Conservation (phyloP, 2,888 invertebrate genomes). For the Eristalis pertinax region DNA sequence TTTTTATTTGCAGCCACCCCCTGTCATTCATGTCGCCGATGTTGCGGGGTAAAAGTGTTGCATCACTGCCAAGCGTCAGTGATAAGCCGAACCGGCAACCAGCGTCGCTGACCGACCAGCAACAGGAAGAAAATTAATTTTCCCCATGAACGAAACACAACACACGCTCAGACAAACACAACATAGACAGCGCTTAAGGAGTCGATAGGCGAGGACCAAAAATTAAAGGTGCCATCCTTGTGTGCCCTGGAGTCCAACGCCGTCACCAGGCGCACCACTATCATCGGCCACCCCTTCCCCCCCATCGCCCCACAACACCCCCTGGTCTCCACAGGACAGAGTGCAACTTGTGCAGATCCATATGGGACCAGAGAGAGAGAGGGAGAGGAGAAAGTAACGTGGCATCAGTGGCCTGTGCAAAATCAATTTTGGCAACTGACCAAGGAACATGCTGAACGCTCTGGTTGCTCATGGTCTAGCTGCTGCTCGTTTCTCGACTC, state of each 20-base stretch:
- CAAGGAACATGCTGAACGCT: conserved; percentile 69
- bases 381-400: conserved; percentile 11
- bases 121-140: conserved; percentile 72
- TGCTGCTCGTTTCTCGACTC: background rate
- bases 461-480: conserved; percentile 18
- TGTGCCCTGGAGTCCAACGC: background rate
- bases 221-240: conserved; percentile 61
- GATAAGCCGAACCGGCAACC: conserved; percentile 14
- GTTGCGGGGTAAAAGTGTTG: conserved; percentile 58
- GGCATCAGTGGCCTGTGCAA: conserved; percentile 59
- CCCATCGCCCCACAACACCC: too few relatives aligned
- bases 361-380: background rate
- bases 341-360: conserved; percentile 41
- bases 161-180: conserved; percentile 41
- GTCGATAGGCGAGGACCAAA: conserved; percentile 55
- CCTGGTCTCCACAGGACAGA: conserved; percentile 11
- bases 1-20: conserved; percentile 28
- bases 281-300: background rate
- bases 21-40: background rate
- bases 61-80: conserved; percentile 59
- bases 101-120: conserved; percentile 29
- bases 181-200: conserved; percentile 46
- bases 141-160: conserved; percentile 62
- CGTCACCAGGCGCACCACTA: background rate
- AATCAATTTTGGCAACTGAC: conserved; percentile 77